A percentile compares a stretch with the other conserved stretches of the same genome.
phyloP scores from a whole-genome alignment of 1,140 invertebrate species.

The Temnothorax curvispinosus region DNA sequence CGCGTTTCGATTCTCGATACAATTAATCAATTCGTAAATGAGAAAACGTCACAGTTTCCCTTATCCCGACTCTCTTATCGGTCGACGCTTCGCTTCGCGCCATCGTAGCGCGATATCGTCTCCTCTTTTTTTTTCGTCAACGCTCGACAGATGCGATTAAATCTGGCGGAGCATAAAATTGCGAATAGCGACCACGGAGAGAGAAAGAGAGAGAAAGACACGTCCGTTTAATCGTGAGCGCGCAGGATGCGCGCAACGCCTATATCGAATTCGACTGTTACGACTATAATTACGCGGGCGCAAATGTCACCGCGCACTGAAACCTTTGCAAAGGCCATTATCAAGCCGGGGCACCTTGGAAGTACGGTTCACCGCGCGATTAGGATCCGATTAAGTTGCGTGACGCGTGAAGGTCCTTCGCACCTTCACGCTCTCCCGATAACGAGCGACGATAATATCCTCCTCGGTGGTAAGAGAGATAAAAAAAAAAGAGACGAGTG shows the following conservation, averaged over 20 bases:
- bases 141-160: not conserved
- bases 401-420: constrained; percentile 19
- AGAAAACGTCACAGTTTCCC: not conserved
- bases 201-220: too few species aligned
- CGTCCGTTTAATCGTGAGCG: not conserved
- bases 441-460: constrained; percentile 37
- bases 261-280: constrained; percentile 27
- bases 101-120: not conserved
- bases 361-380: constrained; percentile 36
- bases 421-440: constrained; percentile 29
- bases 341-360: constrained; percentile 8
- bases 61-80: not conserved
- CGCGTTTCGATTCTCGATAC: not conserved
- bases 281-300: constrained; percentile 3
- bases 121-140: not conserved
- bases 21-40: not conserved
- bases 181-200: not conserved
- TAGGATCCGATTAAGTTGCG: constrained; percentile 43
- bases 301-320: constrained; percentile 37
- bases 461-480: not conserved
- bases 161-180: not conserved
- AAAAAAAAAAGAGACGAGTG: not conserved
- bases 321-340: constrained; percentile 44
- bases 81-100: not conserved
- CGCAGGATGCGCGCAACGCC: not conserved